Evolutionary conservation across 2,888 invertebrate genomes (phyloP), one percentile per base, ranked within the genome.

Genomic region (Lithophane socia): DNA sequence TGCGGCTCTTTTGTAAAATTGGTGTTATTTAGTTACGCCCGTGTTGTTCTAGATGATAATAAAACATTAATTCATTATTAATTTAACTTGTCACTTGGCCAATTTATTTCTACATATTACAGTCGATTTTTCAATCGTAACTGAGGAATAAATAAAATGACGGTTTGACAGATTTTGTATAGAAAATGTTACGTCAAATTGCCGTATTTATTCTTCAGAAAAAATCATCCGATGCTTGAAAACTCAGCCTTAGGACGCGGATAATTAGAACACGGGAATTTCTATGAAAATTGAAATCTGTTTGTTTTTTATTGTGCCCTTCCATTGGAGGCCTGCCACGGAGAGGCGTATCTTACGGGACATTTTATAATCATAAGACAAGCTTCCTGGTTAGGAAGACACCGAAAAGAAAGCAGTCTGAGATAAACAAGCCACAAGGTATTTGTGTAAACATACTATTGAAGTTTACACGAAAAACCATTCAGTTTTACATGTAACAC

Each of bases 1-100:
- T 66, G 74, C 68, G 60, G 61, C 60, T 75, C 77, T 84, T 80
- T 84, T 76, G 83, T 83, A 81, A 81, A 81, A 73, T 66, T 81
- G 84, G 84, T 84, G 84, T 81, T 72, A 77, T 65, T 60, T 63
- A 74, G 12, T 69, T 84, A 84, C 84, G 84, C 84, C 84, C 77
- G 64, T 81, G 77, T 84, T 84, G 84, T 84, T 84, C 84, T 81
- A 84, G 84, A 80, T 75, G 74, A 60, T 64, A 52, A 44, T 42
- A 66, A 44, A 71, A 58, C 24, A 73, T 72, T 70, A 18, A 42
- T 76, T 69, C 13, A 12, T 58, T 80, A 44, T 64, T 58, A 21
- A 60, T 7, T 67, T n/a, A 56, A 37, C 7, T 69, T 29, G 29
- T 70, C 29, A 47, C 7, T 80, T 60, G 69, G 29, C n/a, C 12